phyloP scores from a whole-genome alignment of 2,888 invertebrate genomes.

The Drosophila diplacantha region DNA sequence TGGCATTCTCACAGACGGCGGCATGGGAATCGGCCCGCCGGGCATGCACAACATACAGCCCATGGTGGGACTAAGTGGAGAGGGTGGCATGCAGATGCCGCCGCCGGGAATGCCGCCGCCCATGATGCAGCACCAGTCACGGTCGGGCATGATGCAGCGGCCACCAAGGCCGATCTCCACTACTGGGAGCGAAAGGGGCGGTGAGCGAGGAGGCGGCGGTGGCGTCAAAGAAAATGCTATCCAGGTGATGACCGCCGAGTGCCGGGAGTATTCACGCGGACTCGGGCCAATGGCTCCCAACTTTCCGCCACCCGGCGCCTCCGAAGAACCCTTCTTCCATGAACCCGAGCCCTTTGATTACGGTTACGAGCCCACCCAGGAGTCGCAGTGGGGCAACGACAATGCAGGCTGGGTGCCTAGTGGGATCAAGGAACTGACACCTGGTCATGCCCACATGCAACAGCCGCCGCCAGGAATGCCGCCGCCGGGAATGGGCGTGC shows the following conservation, averaged over 20 bases:
- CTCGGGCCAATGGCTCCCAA: slow-evolving; percentile 78
- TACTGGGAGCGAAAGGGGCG: slow-evolving; percentile 46
- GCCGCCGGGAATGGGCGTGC: slow-evolving; percentile 66
- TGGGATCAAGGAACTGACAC: slow-evolving; percentile 85
- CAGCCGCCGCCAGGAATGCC: slow-evolving; percentile 69
- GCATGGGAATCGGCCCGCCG: slow-evolving; percentile 51
- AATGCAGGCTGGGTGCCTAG: slow-evolving; percentile 82
- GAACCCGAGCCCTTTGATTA: slow-evolving; percentile 78
- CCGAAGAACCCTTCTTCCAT: slow-evolving; percentile 77
- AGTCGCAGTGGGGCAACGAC: slow-evolving; percentile 83
- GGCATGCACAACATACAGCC: slow-evolving; percentile 60
- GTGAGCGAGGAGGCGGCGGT: slow-evolving; percentile 29
- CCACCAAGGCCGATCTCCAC: slow-evolving; percentile 69
- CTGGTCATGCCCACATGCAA: slow-evolving; percentile 79
- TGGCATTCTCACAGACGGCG: slow-evolving; percentile 42
- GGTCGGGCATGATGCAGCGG: slow-evolving; percentile 61
- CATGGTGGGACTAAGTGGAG: slow-evolving; percentile 45
- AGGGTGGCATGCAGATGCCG: slow-evolving; percentile 71
- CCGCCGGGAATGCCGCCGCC: slow-evolving; percentile 77
- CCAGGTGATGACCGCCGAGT: slow-evolving; percentile 94
- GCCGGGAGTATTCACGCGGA: slow-evolving; percentile 88
- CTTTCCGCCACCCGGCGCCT: slow-evolving; percentile 75
- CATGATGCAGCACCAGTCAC: slow-evolving; percentile 59
- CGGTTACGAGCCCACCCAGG: slow-evolving; percentile 86
- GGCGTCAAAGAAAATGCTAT: slow-evolving; percentile 86